Conservation (phyloP, 2,888 invertebrate species). For the Eurois occulta region DNA sequence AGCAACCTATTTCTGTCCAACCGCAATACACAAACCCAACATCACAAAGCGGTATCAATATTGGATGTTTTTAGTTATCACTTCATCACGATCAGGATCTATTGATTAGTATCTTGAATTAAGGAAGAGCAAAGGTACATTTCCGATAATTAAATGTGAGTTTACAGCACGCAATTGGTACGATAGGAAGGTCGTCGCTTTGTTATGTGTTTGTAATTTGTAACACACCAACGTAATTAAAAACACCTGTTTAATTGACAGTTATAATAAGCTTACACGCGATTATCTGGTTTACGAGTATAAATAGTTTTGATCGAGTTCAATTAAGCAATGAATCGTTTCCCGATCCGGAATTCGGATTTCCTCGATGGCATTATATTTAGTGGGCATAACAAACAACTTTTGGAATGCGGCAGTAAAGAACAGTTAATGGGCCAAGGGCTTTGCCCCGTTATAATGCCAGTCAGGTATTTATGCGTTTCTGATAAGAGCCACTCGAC, state of each 20-base stretch:
- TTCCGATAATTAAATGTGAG: constrained; percentile 17
- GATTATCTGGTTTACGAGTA: constrained; percentile 26
- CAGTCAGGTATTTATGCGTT: constrained; percentile 70
- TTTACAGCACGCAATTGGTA: neutral
- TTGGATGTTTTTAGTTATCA: constrained; percentile 5
- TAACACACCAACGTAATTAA: constrained; percentile 36
- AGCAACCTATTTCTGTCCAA: constrained; percentile 16
- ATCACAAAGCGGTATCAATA: neutral
- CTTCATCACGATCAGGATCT: neutral
- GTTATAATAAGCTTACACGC: constrained; percentile 38
- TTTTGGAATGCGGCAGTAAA: constrained; percentile 70
- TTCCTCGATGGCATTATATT: constrained; percentile 64
- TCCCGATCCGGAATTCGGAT: constrained; percentile 54
- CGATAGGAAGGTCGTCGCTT: constrained; percentile 33
- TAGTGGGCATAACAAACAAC: constrained; percentile 61
- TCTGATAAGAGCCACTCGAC: constrained; percentile 71
- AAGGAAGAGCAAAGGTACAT: constrained; percentile 11
- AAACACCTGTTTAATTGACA: constrained; percentile 60
- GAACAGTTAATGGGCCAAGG: constrained; percentile 76
- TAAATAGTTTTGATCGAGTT: constrained; percentile 28
- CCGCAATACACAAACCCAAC: neutral
- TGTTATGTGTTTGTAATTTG: constrained; percentile 34
- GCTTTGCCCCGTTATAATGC: constrained; percentile 75
- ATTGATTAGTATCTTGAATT: neutral
- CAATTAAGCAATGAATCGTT: constrained; percentile 40